Evolutionary conservation across 2,888 invertebrate species (phyloP).

Genomic region (Papilio demoleus): DNA sequence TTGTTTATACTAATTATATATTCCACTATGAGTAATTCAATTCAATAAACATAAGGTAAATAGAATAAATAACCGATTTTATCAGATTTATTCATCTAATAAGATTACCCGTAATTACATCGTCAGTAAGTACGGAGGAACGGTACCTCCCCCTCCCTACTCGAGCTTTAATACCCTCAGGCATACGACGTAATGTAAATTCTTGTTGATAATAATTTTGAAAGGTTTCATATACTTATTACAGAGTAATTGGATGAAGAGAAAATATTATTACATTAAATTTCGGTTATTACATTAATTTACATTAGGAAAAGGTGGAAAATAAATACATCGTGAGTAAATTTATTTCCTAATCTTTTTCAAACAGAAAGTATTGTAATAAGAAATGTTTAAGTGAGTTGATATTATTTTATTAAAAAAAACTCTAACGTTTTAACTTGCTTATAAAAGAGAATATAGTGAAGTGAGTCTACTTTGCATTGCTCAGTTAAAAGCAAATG

Average conservation of each 20-base stretch:
- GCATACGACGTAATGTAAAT: constrained; percentile 23
- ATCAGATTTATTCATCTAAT: constrained; percentile 22
- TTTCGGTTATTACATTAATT: background rate
- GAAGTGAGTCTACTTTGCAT: constrained; percentile 9
- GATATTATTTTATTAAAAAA: no score
- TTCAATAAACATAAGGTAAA: background rate
- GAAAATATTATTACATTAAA: background rate
- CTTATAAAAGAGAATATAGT: constrained; percentile 2
- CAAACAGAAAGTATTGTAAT: no score
- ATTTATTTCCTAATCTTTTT: no score
- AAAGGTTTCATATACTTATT: constrained; percentile 17
- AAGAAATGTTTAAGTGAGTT: no score
- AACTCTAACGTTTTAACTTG: background rate
- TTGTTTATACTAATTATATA: background rate
- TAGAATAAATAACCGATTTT: background rate
- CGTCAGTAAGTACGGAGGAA: constrained; percentile 3
- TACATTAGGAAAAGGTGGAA: background rate
- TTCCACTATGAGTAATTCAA: background rate
- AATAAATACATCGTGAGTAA: no score
- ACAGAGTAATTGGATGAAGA: constrained; percentile 3
- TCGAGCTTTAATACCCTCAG: constrained; percentile 7
- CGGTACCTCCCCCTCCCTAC: constrained; percentile 5
- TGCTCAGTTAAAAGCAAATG: constrained; percentile 28
- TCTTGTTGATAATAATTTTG: constrained; percentile 17
- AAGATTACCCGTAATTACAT: constrained; percentile 26